Evolutionary conservation across 2,113 vertebrate species (phyloP).

Genomic region (Pygoscelis adeliae): DNA sequence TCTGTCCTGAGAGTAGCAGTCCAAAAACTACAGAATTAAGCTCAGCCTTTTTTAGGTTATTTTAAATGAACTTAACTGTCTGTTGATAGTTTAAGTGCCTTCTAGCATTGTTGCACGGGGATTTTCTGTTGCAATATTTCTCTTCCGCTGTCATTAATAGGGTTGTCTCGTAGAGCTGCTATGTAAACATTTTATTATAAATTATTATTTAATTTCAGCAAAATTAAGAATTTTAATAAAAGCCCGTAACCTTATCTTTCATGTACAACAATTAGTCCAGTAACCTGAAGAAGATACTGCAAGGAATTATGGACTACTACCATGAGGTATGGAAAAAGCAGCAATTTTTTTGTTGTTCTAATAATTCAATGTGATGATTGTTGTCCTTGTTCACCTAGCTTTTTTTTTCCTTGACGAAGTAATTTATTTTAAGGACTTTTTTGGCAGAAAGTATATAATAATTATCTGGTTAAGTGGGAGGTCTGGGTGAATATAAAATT

Average conservation of each 20-base stretch:
- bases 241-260: not conserved
- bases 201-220: not conserved
- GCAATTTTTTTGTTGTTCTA: not conserved
- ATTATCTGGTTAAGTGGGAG: not conserved
- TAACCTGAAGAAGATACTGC: constrained; percentile 97
- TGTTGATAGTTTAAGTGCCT: not conserved
- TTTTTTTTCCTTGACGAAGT: not conserved
- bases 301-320: constrained; percentile 94
- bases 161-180: not conserved
- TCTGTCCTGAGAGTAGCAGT: not conserved
- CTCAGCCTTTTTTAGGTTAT: not conserved
- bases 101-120: not conserved
- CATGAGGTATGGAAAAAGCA: constrained; percentile 84
- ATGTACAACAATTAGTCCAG: constrained; percentile 80
- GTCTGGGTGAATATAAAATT: not conserved
- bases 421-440: not conserved
- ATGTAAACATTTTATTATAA: not conserved
- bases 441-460: not conserved
- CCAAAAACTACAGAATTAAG: not conserved
- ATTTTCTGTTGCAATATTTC: not conserved
- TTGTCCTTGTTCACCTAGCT: not conserved
- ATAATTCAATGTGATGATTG: not conserved
- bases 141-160: not conserved
- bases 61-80: not conserved
- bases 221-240: not conserved